phyloP scores from a whole-genome alignment of 1,140 invertebrate genomes.

The Cotesia vestalis region DNA sequence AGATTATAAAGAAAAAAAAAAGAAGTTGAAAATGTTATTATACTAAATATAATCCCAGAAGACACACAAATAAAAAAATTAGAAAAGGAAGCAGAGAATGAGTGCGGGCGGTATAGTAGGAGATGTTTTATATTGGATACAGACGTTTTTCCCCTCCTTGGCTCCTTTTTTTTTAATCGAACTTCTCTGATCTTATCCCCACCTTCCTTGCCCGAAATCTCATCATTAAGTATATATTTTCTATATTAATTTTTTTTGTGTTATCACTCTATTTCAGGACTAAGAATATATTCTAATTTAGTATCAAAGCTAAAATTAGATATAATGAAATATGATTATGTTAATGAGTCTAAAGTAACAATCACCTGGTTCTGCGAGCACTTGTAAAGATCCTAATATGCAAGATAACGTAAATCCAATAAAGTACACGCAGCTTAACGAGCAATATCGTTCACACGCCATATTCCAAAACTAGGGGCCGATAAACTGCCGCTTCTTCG shows the following conservation, averaged over 20 bases:
- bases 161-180: conserved; percentile 4
- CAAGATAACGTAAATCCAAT: conserved; percentile 45
- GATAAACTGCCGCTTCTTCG: conserved; percentile 28
- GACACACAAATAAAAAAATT: neutral
- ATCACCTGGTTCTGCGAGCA: conserved; percentile 44
- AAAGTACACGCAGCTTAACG: conserved; percentile 37
- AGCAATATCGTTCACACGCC: conserved; percentile 55
- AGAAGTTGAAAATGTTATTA: no score
- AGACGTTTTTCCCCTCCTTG: conserved; percentile 21
- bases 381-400: conserved; percentile 37
- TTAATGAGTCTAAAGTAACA: conserved; percentile 7
- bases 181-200: neutral
- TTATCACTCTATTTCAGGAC: neutral
- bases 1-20: no score
- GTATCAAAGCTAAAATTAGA: neutral
- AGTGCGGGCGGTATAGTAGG: conserved; percentile 24
- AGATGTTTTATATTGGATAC: conserved; percentile 13
- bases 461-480: conserved; percentile 46
- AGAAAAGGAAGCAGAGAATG: neutral
- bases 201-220: neutral
- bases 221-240: neutral
- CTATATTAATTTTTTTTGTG: neutral
- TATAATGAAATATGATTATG: neutral
- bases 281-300: neutral
- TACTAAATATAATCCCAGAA: neutral